Evolutionary conservation across 2,888 invertebrate genomes (phyloP), one percentile per base, ranked within the genome.

Genomic region (Petrolisthes manimaculis): DNA sequence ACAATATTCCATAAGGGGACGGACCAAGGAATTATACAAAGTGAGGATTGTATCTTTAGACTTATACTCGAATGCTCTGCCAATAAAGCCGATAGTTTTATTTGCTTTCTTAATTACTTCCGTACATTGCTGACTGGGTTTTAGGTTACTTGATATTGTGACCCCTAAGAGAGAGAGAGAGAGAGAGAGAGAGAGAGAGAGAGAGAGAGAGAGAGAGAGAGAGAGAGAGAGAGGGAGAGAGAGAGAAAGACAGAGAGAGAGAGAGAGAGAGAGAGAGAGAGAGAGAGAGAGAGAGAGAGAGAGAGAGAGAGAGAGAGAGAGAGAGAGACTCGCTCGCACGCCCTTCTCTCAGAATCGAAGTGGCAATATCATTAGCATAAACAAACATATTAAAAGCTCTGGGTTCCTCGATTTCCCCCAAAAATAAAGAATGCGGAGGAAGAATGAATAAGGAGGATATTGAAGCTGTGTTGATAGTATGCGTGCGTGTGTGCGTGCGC

Each of bases 301-400:
- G 18, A 18, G 5, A 54, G 51, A 51, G 67, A 37, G 5, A 37
- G 37, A 8, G 67, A 67, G 6, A 61, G 9, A 61, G 1, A 14
- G n/a, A 67, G 37, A n/a, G 55, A 80, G 71, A n/a, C 18, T 71
- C n/a, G 18, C n/a, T 18, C 18, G 12, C n/a, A n/a, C 71, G 5
- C 71, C n/a, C 71, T 71, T 21, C 18, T 5, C 61, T 61, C 71
- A 9, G 71, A 71, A 71, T 71, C 71, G 71, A 71, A 71, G 71
- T 71, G 71, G 71, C 71, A 71, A 71, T 71, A 71, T 71, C 71
- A 71, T 71, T 71, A 18, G 71, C 71, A 71, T 71, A 71, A 71
- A 71, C 71, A 71, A 71, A 71, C 71, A 71, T n/a, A 71, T 71
- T 71, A 71, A 71, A 71, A 71, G 71, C 71, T 71, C n/a, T n/a